Base-by-base conservation (phyloP, 2,797 vertebrate species). In the Sebastes vulpes region DNA sequence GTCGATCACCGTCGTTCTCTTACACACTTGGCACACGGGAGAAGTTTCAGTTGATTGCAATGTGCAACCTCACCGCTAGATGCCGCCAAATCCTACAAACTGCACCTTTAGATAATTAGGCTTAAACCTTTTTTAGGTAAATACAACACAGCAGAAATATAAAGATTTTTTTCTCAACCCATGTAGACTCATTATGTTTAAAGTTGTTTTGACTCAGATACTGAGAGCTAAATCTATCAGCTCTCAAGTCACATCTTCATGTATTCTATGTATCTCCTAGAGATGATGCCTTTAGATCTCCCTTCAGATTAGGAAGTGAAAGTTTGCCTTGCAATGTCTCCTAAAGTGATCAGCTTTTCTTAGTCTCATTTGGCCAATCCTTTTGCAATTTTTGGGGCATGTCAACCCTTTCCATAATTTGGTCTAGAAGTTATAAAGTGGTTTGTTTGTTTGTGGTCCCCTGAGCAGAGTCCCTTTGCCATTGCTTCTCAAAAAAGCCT, bases 381-480 rank as follows among this genome's bases (percentile, higher is more conserved):
- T 25, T 53, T 57, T 56, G 20, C 56, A 38, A 38, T 84, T 86
- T 82, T 67, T 46, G 64, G 29, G 54, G 28, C 26, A 71, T 70
- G n/a, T 73, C 12, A 32, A n/a, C 21, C 6, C 10, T 35, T 52
- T 61, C 26, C 59, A 69, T 84, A 52, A 78, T 57, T 54, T 9
- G 8, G 10, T 52, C 14, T 68, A 8, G 48, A 60, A 59, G 32
- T 58, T 59, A n/a, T 60, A 68, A 75, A 46, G 42, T 10, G 23
- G 4, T 56, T 66, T 75, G 69, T 80, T 83, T 80, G 56, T 73
- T 53, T 74, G 6, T 29, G 29, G 9, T 79, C 75, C 60, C 65
- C 38, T 25, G 65, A 70, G 71, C 28, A 52, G 14, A 59, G 23
- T 2, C 2, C 8, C 26, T 75, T 21, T 72, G 18, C 1, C 14